A percentile compares a stretch with the other conserved stretches of the same genome.
Conservation (phyloP, 2,113 vertebrate genomes). For the Megatriorchis doriae region DNA sequence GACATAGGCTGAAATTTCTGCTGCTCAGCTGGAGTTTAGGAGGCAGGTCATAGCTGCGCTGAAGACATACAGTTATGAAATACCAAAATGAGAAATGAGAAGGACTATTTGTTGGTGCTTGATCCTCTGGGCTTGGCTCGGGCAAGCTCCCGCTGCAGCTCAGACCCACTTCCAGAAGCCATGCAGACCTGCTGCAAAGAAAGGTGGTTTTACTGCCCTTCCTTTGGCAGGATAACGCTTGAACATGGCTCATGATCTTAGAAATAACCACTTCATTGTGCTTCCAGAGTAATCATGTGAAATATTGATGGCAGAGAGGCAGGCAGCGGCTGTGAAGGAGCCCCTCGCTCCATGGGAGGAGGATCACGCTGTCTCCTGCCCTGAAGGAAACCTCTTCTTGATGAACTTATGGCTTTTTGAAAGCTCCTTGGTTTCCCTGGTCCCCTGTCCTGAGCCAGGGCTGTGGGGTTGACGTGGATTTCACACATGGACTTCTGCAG, state of each 20-base stretch:
- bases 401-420: neutral
- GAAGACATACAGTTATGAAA: neutral
- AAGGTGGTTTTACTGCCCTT: neutral
- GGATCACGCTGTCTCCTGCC: neutral
- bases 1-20: neutral
- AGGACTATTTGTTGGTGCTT: neutral
- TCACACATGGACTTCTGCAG: rapidly evolving
- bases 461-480: neutral
- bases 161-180: neutral
- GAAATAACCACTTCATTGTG: neutral
- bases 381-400: neutral
- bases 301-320: neutral
- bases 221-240: neutral
- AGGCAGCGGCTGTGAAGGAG: neutral
- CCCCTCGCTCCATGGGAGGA: neutral
- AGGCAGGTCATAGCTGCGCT: neutral
- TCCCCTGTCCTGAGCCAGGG: neutral
- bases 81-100: neutral
- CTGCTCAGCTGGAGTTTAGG: neutral
- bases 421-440: neutral
- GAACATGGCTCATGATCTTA: rapidly evolving
- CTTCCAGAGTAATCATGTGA: neutral
- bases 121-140: neutral
- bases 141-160: neutral
- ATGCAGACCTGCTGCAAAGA: neutral